phyloP scores from a whole-genome alignment of 2,797 vertebrate genomes.

The Coluber constrictor region DNA sequence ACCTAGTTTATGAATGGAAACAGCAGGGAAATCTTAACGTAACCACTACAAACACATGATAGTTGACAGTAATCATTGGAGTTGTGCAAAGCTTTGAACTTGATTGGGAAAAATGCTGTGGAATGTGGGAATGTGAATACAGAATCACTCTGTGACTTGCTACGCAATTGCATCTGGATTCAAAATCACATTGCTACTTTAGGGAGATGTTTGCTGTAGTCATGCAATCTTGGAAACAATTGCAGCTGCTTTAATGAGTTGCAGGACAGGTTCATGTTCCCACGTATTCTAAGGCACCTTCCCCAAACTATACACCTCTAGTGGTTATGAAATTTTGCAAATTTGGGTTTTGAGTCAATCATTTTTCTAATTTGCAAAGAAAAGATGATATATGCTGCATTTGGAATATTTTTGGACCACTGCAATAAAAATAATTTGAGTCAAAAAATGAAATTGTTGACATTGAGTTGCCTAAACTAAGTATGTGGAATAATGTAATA shows the following conservation, averaged over 20 bases:
- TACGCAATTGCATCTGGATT: not conserved
- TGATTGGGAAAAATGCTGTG: not conserved
- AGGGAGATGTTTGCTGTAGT: not conserved
- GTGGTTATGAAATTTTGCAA: not conserved
- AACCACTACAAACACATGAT: not conserved
- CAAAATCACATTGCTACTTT: not conserved
- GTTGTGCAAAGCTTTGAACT: not conserved
- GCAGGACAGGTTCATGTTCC: not conserved
- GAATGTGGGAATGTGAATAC: not conserved
- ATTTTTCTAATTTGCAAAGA: not conserved
- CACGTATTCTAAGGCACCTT: not conserved
- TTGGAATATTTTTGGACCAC: not conserved
- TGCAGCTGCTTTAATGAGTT: not conserved
- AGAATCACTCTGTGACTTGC: not conserved
- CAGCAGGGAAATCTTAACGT: not conserved
- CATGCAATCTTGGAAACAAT: not conserved
- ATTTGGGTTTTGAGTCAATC: not conserved
- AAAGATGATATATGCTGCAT: not conserved
- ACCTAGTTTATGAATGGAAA: not conserved
- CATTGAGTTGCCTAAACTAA: not conserved
- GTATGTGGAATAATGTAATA: not conserved
- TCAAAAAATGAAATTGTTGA: slow-evolving; percentile 1
- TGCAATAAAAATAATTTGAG: not conserved
- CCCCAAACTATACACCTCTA: not conserved
- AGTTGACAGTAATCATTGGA: not conserved